Conservation (phyloP, 2,113 vertebrate genomes). For the Petrocephalus zakoni region DNA sequence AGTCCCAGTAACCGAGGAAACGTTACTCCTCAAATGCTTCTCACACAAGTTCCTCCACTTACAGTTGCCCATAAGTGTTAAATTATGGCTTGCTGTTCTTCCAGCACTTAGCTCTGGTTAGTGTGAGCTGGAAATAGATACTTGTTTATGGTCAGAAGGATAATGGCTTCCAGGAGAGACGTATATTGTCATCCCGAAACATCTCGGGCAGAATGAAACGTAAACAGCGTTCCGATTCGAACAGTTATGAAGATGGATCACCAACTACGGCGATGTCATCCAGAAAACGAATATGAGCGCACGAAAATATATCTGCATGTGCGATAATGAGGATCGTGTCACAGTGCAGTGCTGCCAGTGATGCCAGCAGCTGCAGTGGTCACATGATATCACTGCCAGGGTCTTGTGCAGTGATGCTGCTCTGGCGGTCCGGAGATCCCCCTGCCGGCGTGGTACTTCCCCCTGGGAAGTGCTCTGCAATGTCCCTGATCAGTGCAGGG, state of each 20-base stretch:
- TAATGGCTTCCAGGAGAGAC: constrained; percentile 1
- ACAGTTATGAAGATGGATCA: neutral
- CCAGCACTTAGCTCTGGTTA: neutral
- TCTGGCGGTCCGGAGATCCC: neutral
- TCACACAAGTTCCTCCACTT: neutral
- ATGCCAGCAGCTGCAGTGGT: neutral
- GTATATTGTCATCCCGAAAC: neutral
- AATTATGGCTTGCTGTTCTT: neutral
- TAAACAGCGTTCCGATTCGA: neutral
- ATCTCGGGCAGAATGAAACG: neutral
- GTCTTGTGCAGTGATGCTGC: neutral
- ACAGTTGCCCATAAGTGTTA: neutral
- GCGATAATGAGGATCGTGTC: neutral
- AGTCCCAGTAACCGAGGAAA: neutral
- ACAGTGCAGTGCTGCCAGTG: neutral
- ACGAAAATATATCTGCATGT: neutral
- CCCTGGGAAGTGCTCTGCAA: constrained; percentile 42
- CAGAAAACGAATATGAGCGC: neutral
- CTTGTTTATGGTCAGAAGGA: neutral
- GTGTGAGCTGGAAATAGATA: neutral
- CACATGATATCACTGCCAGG: neutral
- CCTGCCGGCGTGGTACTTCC: neutral
- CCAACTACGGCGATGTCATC: neutral
- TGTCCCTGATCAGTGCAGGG: constrained; percentile 58
- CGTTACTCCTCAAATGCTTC: neutral